A percentile compares a stretch with the other conserved stretches of the same genome.
Evolutionary conservation across 2,888 invertebrate species (phyloP).

Genomic region (Ennomos quercinarius): DNA sequence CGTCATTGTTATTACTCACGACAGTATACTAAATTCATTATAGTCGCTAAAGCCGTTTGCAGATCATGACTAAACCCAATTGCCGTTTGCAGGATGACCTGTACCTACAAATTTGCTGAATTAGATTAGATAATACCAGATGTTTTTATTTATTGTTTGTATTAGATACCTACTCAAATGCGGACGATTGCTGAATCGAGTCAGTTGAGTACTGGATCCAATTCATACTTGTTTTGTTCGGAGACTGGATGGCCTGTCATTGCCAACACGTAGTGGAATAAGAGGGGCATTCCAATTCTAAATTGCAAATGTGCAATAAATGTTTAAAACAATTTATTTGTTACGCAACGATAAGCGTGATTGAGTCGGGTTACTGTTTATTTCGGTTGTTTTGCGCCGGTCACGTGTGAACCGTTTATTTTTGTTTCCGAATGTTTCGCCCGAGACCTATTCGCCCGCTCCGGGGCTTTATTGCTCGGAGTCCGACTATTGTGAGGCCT

Average conservation of each 20-base stretch:
- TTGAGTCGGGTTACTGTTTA: slow-evolving; percentile 56
- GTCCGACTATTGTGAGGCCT: slow-evolving; percentile 28
- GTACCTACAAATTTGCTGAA: background rate
- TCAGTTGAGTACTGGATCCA: slow-evolving; percentile 17
- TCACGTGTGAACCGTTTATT: slow-evolving; percentile 70
- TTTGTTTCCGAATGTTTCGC: slow-evolving; percentile 56
- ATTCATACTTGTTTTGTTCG: slow-evolving; percentile 20
- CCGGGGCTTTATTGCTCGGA: slow-evolving; percentile 28
- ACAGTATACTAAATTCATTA: slow-evolving; percentile 24
- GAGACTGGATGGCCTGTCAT: slow-evolving; percentile 21
- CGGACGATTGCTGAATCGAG: slow-evolving; percentile 3
- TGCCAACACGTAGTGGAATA: slow-evolving; percentile 54
- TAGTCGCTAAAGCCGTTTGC: slow-evolving; percentile 17
- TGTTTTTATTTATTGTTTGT: slow-evolving; percentile 5
- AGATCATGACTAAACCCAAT: slow-evolving; percentile 13
- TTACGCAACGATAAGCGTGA: slow-evolving; percentile 54
- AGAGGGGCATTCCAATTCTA: slow-evolving; percentile 48
- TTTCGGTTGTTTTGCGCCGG: slow-evolving; percentile 58
- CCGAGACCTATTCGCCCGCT: slow-evolving; percentile 31
- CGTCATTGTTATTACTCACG: background rate
- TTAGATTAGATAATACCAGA: slow-evolving; percentile 4
- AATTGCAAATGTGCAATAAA: slow-evolving; percentile 42
- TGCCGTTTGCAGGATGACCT: slow-evolving; percentile 10
- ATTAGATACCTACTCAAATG: background rate
- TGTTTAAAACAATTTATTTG: slow-evolving; percentile 42